A percentile compares a stretch with the other conserved stretches of the same genome.
phyloP scores from a whole-genome alignment of 2,113 vertebrate genomes.

The Fregata magnificens region DNA sequence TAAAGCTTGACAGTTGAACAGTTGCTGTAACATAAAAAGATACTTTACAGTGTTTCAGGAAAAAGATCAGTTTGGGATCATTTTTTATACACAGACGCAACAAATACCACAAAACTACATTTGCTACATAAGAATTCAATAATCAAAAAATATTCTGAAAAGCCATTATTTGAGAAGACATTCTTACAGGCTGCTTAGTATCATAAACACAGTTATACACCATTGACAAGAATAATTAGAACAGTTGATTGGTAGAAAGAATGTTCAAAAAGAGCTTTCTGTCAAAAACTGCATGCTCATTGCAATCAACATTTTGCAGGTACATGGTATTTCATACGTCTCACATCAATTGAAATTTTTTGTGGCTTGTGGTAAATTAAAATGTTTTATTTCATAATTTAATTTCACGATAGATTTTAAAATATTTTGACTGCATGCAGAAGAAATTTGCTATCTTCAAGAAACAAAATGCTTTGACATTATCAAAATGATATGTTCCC shows the following conservation, averaged over 20 bases:
- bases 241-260: accelerated
- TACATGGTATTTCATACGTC: accelerated
- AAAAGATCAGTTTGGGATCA: not conserved
- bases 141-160: not conserved
- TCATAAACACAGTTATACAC: not conserved
- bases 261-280: not conserved
- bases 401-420: not conserved
- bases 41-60: not conserved
- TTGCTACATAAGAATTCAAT: not conserved
- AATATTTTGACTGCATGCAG: not conserved
- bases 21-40: conserved; percentile 84
- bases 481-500: accelerated
- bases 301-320: accelerated
- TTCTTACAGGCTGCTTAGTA: not conserved
- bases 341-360: accelerated
- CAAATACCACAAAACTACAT: not conserved
- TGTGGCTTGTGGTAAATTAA: not conserved
- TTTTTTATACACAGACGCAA: not conserved
- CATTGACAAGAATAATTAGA: accelerated
- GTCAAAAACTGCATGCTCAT: accelerated
- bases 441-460: not conserved
- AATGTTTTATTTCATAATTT: not conserved
- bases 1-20: conserved; percentile 97
- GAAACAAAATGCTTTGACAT: not conserved
- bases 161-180: not conserved